These are phyloP conservation scores for Fistularia commersonii DNA, from an alignment of 2,797 vertebrate genomes.

Conservation along the genomic window DNA sequence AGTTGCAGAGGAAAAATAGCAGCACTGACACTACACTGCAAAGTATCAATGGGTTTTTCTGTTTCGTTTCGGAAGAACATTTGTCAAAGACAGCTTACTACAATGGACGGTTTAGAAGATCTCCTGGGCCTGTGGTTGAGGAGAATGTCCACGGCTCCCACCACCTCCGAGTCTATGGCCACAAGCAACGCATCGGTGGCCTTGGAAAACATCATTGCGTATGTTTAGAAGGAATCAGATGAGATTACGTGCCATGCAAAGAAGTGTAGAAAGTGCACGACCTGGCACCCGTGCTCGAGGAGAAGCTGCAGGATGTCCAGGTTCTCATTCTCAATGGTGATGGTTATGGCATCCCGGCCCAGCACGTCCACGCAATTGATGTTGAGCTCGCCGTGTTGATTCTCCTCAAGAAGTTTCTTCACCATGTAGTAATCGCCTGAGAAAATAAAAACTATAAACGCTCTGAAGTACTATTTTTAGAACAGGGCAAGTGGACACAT, in stretches of 20 bases:
- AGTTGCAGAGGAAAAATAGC: constrained; percentile 13
- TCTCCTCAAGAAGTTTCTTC: constrained; percentile 96
- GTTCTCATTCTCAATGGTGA: constrained; percentile 96
- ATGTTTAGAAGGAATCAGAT: too few relatives aligned
- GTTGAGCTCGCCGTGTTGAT: constrained; percentile 91
- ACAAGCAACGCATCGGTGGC: constrained; percentile 94
- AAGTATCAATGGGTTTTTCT: too few relatives aligned
- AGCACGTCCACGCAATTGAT: constrained; percentile 96
- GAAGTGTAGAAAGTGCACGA: constrained; percentile 44
- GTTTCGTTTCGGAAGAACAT: neutral
- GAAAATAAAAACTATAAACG: constrained; percentile 9
- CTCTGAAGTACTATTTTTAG: neutral
- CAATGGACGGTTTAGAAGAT: constrained; percentile 93
- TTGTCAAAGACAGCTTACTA: constrained; percentile 75
- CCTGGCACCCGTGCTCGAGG: constrained; percentile 95
- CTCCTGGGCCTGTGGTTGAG: constrained; percentile 93
- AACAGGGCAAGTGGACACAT: neutral
- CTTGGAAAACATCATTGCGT: constrained; percentile 52
- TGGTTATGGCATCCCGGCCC: constrained; percentile 92
- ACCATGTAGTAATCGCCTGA: constrained; percentile 99
- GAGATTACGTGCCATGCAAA: too few relatives aligned
- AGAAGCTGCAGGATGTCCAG: constrained; percentile 95
- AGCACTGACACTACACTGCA: neutral
- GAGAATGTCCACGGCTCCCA: constrained; percentile 96
- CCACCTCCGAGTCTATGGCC: constrained; percentile 96